A percentile compares a stretch with the other conserved stretches of the same genome.
Evolutionary conservation across 2,888 invertebrate genomes (phyloP).

Genomic region (Timema cristinae): DNA sequence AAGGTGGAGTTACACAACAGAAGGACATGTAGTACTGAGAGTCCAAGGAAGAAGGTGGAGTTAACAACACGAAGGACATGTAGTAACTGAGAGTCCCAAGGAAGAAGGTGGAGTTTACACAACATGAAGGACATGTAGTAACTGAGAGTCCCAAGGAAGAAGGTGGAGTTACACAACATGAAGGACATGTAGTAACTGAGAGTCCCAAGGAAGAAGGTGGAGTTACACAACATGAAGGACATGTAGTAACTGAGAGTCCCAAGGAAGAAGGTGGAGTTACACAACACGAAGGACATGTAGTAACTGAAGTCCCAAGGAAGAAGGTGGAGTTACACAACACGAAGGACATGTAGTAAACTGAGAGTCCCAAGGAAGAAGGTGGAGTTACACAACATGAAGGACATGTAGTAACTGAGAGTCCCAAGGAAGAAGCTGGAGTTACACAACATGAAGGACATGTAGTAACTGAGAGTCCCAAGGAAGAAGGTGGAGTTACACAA

Average conservation of each 20-base stretch:
- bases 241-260: too few relatives aligned
- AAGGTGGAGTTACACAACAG: too few relatives aligned
- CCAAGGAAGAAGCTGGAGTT: conserved; percentile 11
- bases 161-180: too few relatives aligned
- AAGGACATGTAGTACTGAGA: too few relatives aligned
- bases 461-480: too few relatives aligned
- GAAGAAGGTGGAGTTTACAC: neutral
- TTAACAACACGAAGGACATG: conserved; percentile 4
- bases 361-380: conserved; percentile 10
- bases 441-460: neutral
- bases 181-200: too few relatives aligned
- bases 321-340: neutral
- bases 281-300: neutral
- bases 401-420: neutral
- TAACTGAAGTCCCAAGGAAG: conserved; percentile 9
- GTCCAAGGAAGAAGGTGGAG: neutral
- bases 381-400: conserved; percentile 14
- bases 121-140: neutral
- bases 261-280: neutral
- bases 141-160: neutral
- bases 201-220: too few relatives aligned
- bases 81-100: conserved; percentile 14
- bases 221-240: too few relatives aligned
- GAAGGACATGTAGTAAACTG: neutral
- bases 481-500: too few relatives aligned